phyloP scores from a whole-genome alignment of 1,140 invertebrate genomes.

The Choristoneura fumiferana region DNA sequence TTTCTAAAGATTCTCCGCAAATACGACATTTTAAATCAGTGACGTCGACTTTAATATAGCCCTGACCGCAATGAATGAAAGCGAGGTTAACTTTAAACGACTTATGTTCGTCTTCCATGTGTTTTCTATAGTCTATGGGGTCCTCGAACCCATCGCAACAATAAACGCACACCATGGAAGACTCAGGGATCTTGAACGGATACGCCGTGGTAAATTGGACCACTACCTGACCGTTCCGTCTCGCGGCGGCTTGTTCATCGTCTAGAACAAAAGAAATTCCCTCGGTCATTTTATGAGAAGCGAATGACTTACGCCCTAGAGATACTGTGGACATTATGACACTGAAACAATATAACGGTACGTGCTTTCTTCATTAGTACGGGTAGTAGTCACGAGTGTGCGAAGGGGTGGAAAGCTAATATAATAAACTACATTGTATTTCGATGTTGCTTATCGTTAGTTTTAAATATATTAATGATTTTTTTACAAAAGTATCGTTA shows the following conservation, averaged over 20 bases:
- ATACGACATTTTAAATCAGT: slow-evolving; percentile 19
- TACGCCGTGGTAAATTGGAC: slow-evolving; percentile 17
- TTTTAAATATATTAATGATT: too few relatives aligned
- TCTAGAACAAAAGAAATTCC: slow-evolving; percentile 23
- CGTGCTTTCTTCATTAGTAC: too few relatives aligned
- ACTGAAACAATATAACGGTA: too few relatives aligned
- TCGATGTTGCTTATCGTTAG: too few relatives aligned
- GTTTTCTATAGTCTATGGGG: neutral
- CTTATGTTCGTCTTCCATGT: slow-evolving; percentile 20
- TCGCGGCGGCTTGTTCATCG: neutral
- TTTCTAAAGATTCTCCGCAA: neutral
- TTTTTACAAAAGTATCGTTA: too few relatives aligned
- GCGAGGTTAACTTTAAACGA: neutral
- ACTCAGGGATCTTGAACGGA: slow-evolving; percentile 16
- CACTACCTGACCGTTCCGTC: slow-evolving; percentile 19
- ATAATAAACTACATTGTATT: too few relatives aligned
- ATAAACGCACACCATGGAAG: slow-evolving; percentile 21
- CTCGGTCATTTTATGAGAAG: neutral
- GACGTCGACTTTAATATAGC: slow-evolving; percentile 19
- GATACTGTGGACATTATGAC: too few relatives aligned
- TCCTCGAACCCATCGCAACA: slow-evolving; percentile 19
- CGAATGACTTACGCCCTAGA: too few relatives aligned
- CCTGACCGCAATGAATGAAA: slow-evolving; percentile 3
- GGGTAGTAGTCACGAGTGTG: too few relatives aligned
- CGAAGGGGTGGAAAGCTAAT: too few relatives aligned